Evolutionary conservation across 2,797 vertebrate species (phyloP).

Genomic region (Thamnophis elegans): DNA sequence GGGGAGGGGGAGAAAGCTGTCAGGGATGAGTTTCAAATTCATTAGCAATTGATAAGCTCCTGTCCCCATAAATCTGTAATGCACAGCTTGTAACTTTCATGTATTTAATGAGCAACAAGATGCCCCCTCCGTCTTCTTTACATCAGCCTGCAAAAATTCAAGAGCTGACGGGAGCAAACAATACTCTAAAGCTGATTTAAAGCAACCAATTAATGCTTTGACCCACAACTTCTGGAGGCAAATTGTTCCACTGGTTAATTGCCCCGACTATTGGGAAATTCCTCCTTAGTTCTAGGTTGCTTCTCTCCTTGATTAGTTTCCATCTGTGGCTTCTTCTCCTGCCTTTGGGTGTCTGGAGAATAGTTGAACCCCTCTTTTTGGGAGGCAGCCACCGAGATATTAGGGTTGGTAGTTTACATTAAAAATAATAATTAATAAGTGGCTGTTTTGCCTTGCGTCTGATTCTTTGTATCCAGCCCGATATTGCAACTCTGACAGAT

Average conservation of each 20-base stretch:
- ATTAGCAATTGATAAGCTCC: not conserved
- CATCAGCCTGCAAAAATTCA: not conserved
- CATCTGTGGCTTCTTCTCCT: too few species aligned
- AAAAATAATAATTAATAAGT: too few species aligned
- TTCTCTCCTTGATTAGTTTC: too few species aligned
- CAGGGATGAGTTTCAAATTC: not conserved
- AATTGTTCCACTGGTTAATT: too few species aligned
- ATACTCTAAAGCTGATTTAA: not conserved
- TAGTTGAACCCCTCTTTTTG: too few species aligned
- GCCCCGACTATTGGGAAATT: too few species aligned
- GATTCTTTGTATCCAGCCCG: not conserved
- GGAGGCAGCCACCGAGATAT: too few species aligned
- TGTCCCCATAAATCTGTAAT: not conserved
- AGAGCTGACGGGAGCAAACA: not conserved
- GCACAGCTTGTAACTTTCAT: not conserved
- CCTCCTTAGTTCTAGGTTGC: too few species aligned
- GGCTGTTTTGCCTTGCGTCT: not conserved
- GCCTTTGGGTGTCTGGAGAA: too few species aligned
- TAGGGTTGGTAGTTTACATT: not conserved
- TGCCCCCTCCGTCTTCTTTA: not conserved
- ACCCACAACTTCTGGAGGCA: too few species aligned
- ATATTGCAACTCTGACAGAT: not conserved
- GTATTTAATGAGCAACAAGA: not conserved
- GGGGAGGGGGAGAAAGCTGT: not conserved
- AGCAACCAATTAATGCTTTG: not conserved